Conservation (phyloP, 2,888 invertebrate genomes). For the Coleophora deauratella region DNA sequence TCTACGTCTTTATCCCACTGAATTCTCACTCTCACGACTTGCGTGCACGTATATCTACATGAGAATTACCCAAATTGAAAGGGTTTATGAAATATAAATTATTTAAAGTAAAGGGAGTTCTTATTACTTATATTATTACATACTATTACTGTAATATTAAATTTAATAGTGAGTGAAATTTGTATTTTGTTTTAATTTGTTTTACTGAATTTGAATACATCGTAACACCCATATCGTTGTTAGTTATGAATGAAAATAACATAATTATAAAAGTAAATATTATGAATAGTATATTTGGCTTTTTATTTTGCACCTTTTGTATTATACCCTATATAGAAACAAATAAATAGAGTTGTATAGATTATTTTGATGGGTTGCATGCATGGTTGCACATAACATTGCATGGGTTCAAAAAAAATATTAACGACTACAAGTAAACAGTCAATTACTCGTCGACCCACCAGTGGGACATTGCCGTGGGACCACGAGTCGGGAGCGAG, state of each 20-base stretch:
- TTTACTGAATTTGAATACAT: slow-evolving; percentile 73
- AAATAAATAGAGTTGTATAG: too few species aligned
- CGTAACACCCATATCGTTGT: slow-evolving; percentile 75
- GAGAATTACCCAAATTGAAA: slow-evolving; percentile 61
- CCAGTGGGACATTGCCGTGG: too few species aligned
- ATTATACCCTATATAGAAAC: background rate
- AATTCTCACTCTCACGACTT: slow-evolving; percentile 69
- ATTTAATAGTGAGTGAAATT: slow-evolving; percentile 74
- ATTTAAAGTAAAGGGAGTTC: slow-evolving; percentile 62
- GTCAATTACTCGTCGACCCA: too few species aligned
- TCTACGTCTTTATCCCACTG: slow-evolving; percentile 63
- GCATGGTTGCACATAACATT: too few species aligned
- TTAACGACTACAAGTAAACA: too few species aligned
- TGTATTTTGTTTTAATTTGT: slow-evolving; percentile 73
- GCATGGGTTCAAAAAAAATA: too few species aligned
- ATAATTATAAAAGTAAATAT: slow-evolving; percentile 75
- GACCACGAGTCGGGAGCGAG: too few species aligned
- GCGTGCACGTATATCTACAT: slow-evolving; percentile 61
- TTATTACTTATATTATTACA: slow-evolving; percentile 33
- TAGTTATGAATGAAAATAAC: slow-evolving; percentile 75
- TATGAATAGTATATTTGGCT: slow-evolving; percentile 67
- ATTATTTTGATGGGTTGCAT: too few species aligned
- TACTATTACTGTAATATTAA: slow-evolving; percentile 68
- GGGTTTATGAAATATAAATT: slow-evolving; percentile 69
- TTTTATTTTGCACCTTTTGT: slow-evolving; percentile 43